A percentile compares a stretch with the other conserved stretches of the same genome.
Conservation (phyloP, 2,888 invertebrate species). For the Ectemnius cavifrons region DNA sequence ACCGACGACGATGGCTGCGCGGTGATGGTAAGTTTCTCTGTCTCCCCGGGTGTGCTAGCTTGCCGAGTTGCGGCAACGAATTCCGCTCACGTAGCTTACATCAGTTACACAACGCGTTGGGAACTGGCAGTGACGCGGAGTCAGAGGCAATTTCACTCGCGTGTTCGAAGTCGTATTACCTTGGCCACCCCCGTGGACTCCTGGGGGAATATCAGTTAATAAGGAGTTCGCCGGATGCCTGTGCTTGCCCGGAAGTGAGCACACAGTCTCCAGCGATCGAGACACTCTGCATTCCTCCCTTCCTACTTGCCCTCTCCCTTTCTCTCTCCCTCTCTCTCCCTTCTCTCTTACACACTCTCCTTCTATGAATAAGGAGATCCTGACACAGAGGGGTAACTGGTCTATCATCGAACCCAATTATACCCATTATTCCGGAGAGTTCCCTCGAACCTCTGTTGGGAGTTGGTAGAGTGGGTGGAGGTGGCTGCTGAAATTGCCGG, state of each 20-base stretch:
- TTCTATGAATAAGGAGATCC: slow-evolving; percentile 43
- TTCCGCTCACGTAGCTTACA: slow-evolving; percentile 50
- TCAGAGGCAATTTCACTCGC: slow-evolving; percentile 61
- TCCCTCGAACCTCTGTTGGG: neutral
- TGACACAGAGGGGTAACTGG: slow-evolving; percentile 10
- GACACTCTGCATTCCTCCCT: neutral
- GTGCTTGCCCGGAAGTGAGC: neutral
- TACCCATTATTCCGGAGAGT: slow-evolving; percentile 30
- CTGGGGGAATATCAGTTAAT: slow-evolving; percentile 53
- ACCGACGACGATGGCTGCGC: too few relatives aligned
- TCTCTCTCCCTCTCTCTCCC: too few relatives aligned
- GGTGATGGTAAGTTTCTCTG: slow-evolving; percentile 2
- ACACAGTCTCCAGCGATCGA: slow-evolving; percentile 7
- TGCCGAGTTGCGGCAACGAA: slow-evolving; percentile 9
- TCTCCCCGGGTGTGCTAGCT: too few relatives aligned
- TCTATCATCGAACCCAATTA: slow-evolving; percentile 49
- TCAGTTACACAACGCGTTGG: slow-evolving; percentile 44
- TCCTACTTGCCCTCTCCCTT: neutral
- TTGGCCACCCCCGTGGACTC: slow-evolving; percentile 23
- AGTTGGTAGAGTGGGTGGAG: neutral
- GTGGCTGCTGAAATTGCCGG: slow-evolving; percentile 44
- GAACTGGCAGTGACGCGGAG: slow-evolving; percentile 22
- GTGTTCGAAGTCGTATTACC: slow-evolving; percentile 61
- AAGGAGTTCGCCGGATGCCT: slow-evolving; percentile 53
- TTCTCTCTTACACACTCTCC: slow-evolving; percentile 10